Base-by-base conservation (phyloP, 2,888 invertebrate species). In the Temnothorax rugatulus region DNA sequence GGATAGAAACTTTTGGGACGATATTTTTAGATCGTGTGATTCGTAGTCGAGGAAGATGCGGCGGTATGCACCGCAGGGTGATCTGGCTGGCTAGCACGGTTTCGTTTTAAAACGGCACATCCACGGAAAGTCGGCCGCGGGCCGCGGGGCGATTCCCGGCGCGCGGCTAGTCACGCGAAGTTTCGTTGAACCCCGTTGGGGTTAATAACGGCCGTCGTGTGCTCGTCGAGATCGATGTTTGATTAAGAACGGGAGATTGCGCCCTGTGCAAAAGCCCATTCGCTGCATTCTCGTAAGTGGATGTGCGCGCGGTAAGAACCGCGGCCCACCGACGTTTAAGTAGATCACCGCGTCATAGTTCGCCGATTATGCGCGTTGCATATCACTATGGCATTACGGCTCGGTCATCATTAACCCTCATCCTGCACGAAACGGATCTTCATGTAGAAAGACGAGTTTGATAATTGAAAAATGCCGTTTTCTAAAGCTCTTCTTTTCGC, bases 1-100 rank as follows among this genome's bases (percentile, higher is more conserved):
- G 71, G 61, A 52, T 61, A 66, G 75, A 61, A 85, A 82, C 84
- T 84, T 86, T 82, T 68, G 59, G 25, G 25, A 73, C 74, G 83
- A 47, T 89, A 90, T 89, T 90, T 90, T 85, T 75, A 84, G 85
- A 82, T 84, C 73, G 82, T 74, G 71, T 90, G 90, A 89, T 88
- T 89, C 89, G 86, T 64, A 61, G 61, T 13, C 77, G 21, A 25
- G 82, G 81, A 25, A 59, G 59, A 87, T 47, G 54, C 63, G 25
- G 34, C 21, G 38, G 73, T 38, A 57, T 75, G 84, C 54, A 52
- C 44, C 38, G 57, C 57, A 52, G 44, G 21, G 41, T n/a, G 68
- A 79, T 74, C 47, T 57, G 44, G 44, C 75, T 50, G 75, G 13
- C 41, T 64, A 76, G 59, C 75, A 25, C 13, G 75, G 59, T 61